phyloP scores from a whole-genome alignment of 2,113 vertebrate genomes.

The Mus musculus region GRCm39 chr17:75997501-75998000 shows the following conservation, averaged over 20 bases:
- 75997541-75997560: too few relatives aligned
- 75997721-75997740: neutral
- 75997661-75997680: too few relatives aligned
- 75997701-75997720: neutral
- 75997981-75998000: neutral
- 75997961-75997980: neutral
- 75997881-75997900: neutral
- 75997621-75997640: too few relatives aligned
- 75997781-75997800: neutral
- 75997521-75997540: too few relatives aligned
- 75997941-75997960: neutral
- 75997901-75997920: neutral
- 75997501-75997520: too few relatives aligned
- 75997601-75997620: too few relatives aligned
- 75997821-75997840: neutral
- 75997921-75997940: neutral
- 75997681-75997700: neutral
- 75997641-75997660: too few relatives aligned
- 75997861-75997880: neutral
- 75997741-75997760: neutral
- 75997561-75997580: too few relatives aligned
- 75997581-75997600: too few relatives aligned
- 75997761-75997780: neutral
- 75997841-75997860: constrained; percentile 26
- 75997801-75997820: neutral